Percentiles rank a stretch among this genome's conserved stretches.
Conservation (phyloP, 2,797 vertebrate species). For the Prunella strophiata region DNA sequence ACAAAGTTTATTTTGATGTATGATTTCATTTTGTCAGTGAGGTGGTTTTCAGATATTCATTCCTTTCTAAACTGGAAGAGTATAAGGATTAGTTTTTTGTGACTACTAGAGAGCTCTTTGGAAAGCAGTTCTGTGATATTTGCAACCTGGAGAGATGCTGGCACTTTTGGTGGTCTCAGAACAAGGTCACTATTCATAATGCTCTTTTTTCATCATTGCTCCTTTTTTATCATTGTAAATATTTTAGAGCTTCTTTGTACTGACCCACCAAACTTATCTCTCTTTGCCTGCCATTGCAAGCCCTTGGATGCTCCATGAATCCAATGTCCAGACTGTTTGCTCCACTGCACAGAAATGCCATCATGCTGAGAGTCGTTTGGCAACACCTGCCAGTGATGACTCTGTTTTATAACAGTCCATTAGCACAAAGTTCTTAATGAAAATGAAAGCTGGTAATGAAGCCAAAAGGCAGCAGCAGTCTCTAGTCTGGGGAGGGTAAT, state of each 20-base stretch:
- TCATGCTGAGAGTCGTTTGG: slow-evolving; percentile 71
- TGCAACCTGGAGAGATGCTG: slow-evolving; percentile 8
- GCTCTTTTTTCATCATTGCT: background rate
- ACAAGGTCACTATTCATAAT: background rate
- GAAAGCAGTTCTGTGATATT: background rate
- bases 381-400: slow-evolving; percentile 69
- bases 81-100: background rate
- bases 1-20: background rate
- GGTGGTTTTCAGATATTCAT: background rate
- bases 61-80: background rate
- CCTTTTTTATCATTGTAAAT: background rate
- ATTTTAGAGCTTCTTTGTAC: background rate
- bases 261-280: background rate
- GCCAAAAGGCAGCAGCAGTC: slow-evolving; percentile 74
- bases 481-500: slow-evolving; percentile 73
- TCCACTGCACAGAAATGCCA: slow-evolving; percentile 72
- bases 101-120: background rate
- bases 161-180: background rate
- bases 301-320: slow-evolving; percentile 22
- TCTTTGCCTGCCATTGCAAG: background rate
- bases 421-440: slow-evolving; percentile 79
- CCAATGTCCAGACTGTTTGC: slow-evolving; percentile 57
- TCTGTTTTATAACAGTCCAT: slow-evolving; percentile 78
- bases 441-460: slow-evolving; percentile 81
- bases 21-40: background rate